Conservation (phyloP, 1,140 invertebrate genomes). For the Drosophila mojavensis region DNA sequence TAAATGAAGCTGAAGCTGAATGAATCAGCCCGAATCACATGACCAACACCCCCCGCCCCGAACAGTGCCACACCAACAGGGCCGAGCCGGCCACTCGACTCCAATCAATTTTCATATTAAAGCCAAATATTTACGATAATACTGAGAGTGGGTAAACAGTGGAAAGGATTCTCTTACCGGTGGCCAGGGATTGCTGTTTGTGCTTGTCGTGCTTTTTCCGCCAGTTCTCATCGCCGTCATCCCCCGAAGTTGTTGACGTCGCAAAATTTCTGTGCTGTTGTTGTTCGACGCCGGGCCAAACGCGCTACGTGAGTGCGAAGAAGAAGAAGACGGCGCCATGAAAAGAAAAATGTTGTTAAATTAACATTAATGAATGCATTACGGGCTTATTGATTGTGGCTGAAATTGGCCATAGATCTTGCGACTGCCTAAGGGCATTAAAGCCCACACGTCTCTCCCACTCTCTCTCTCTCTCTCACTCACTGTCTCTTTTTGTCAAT, state of each 20-base stretch:
- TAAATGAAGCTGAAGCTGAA: neutral
- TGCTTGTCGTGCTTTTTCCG: slow-evolving; percentile 54
- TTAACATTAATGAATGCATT: slow-evolving; percentile 72
- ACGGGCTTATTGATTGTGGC: slow-evolving; percentile 65
- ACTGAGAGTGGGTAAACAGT: slow-evolving; percentile 34
- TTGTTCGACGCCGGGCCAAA: slow-evolving; percentile 48
- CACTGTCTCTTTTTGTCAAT: neutral
- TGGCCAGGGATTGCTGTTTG: slow-evolving; percentile 47
- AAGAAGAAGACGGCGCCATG: neutral
- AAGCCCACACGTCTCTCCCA: neutral
- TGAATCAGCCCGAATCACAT: neutral
- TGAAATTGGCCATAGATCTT: slow-evolving; percentile 59
- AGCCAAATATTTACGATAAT: slow-evolving; percentile 63
- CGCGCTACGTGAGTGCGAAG: slow-evolving; percentile 11
- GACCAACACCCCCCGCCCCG: neutral
- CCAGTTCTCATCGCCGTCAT: slow-evolving; percentile 42
- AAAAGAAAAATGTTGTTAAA: slow-evolving; percentile 53
- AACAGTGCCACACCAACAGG: neutral
- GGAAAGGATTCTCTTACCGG: slow-evolving; percentile 52
- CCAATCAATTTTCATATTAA: slow-evolving; percentile 54
- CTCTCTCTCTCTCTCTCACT: no score
- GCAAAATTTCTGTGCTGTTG: slow-evolving; percentile 68
- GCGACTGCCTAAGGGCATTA: slow-evolving; percentile 26
- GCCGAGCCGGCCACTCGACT: slow-evolving; percentile 12
- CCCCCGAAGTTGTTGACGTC: slow-evolving; percentile 33